Conservation (phyloP, 2,888 invertebrate genomes). For the Cephus rjabovi region DNA sequence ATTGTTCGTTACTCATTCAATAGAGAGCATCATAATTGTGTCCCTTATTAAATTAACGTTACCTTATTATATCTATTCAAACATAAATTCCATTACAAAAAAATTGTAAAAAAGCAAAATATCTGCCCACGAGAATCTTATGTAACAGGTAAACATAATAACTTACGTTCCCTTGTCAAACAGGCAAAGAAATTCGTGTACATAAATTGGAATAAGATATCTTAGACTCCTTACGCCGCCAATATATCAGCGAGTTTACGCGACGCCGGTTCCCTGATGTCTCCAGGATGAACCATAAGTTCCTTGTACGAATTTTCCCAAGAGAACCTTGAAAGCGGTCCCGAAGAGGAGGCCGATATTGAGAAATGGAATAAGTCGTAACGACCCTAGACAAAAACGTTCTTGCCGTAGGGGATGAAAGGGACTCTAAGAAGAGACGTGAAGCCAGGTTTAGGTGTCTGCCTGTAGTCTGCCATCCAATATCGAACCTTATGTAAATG, state of each 20-base stretch:
- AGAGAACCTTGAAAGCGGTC: not conserved
- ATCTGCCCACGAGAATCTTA: not conserved
- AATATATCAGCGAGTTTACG: not conserved
- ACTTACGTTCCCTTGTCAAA: not conserved
- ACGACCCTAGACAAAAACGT: not conserved
- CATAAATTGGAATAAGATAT: not conserved
- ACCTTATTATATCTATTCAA: not conserved
- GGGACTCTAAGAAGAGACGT: not conserved
- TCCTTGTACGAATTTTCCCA: not conserved
- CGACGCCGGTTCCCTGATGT: not conserved
- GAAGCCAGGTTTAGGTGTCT: not conserved
- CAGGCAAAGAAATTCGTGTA: not conserved
- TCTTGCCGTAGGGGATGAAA: not conserved
- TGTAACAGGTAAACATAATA: not conserved
- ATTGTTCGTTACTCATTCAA: too few species aligned
- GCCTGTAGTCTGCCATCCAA: conserved; percentile 16
- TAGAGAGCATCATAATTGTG: too few species aligned
- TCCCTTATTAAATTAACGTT: too few species aligned
- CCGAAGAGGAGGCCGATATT: not conserved
- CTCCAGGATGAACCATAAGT: not conserved
- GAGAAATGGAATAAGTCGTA: conserved; percentile 4
- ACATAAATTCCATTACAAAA: not conserved
- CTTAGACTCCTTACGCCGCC: not conserved
- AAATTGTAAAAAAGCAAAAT: not conserved
- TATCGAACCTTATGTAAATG: conserved; percentile 20